phyloP scores from a whole-genome alignment of 2,797 vertebrate species.

The Pseudomugil tenellus region DNA sequence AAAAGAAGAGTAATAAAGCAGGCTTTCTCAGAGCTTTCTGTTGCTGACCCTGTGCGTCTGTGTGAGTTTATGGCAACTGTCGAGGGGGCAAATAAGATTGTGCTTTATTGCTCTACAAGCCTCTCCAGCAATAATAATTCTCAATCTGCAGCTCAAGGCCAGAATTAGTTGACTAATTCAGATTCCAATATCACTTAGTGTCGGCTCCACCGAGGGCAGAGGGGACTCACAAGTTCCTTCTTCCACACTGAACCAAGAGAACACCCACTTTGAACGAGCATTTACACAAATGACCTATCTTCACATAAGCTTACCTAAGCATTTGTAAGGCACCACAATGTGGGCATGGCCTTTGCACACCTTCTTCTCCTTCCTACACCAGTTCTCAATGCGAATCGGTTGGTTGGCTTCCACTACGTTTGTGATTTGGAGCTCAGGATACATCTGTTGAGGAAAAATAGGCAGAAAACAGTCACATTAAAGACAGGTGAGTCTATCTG shows the following conservation, averaged over 20 bases:
- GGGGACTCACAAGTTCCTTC: slow-evolving; percentile 47
- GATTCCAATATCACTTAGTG: slow-evolving; percentile 55
- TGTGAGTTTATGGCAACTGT: slow-evolving; percentile 72
- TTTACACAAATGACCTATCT: slow-evolving; percentile 15
- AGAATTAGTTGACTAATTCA: slow-evolving; percentile 68
- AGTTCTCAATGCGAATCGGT: slow-evolving; percentile 91
- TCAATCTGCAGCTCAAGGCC: slow-evolving; percentile 72
- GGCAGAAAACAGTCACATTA: slow-evolving; percentile 14
- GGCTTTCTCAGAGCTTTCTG: slow-evolving; percentile 51
- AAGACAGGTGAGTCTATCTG: not conserved
- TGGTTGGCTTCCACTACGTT: slow-evolving; percentile 96
- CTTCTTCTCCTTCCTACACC: slow-evolving; percentile 94
- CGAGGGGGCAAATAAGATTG: slow-evolving; percentile 74
- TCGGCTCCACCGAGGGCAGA: slow-evolving; percentile 56
- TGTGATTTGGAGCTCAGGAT: slow-evolving; percentile 94
- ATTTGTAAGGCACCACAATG: slow-evolving; percentile 93
- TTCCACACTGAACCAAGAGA: slow-evolving; percentile 1
- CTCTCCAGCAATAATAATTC: slow-evolving; percentile 73
- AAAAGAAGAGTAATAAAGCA: slow-evolving; percentile 65
- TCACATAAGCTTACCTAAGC: slow-evolving; percentile 87
- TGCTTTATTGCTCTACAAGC: slow-evolving; percentile 81
- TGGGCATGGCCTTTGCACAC: slow-evolving; percentile 92
- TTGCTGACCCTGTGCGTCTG: slow-evolving; percentile 64
- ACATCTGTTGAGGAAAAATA: slow-evolving; percentile 84
- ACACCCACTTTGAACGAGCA: slow-evolving; percentile 20